phyloP scores from a whole-genome alignment of 2,888 invertebrate species.

The Cosmorhoe ocellata region DNA sequence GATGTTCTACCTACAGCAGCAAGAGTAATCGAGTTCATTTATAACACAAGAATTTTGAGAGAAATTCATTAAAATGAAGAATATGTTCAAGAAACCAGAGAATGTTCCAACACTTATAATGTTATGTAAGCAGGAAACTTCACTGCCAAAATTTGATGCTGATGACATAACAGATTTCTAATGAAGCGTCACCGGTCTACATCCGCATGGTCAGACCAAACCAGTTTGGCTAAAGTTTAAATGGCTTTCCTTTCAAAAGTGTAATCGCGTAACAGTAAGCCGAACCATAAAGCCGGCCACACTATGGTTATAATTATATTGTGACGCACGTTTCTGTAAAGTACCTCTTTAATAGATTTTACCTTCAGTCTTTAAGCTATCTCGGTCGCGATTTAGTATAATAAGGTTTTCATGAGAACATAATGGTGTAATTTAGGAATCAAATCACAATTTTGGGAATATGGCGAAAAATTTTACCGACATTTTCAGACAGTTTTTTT shows the following conservation, averaged over 20 bases:
- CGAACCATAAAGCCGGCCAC: neutral
- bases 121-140: conserved; percentile 22
- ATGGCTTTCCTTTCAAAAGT: conserved; percentile 69
- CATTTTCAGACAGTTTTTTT: no score
- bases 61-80: neutral
- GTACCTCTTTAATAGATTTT: no score
- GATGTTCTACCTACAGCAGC: no score
- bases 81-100: neutral
- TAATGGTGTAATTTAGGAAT: no score
- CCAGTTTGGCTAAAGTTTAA: conserved; percentile 34
- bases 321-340: no score
- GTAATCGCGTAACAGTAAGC: conserved; percentile 31
- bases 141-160: conserved; percentile 13
- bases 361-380: no score
- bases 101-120: neutral
- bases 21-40: no score
- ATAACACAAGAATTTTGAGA: neutral
- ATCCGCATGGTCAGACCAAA: conserved; percentile 21
- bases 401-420: no score
- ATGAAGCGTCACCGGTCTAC: conserved; percentile 16
- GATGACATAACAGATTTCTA: conserved; percentile 30
- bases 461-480: no score
- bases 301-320: neutral
- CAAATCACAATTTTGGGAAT: no score
- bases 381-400: no score